phyloP scores from a whole-genome alignment of 2,888 invertebrate species.

The Gibbula magus region DNA sequence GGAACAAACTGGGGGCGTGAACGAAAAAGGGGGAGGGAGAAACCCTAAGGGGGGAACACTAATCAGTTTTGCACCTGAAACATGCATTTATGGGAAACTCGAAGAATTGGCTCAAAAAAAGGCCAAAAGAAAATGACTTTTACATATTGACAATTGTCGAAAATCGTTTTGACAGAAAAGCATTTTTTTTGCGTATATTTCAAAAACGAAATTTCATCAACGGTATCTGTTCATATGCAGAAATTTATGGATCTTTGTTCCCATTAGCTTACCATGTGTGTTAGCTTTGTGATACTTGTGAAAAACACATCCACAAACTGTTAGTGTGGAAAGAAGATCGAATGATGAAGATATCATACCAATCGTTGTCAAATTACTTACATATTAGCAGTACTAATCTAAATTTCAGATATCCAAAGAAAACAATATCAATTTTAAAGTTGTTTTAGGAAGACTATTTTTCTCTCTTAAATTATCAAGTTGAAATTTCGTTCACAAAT shows the following conservation, averaged over 20 bases:
- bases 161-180: constrained; percentile 15
- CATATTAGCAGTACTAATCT: not conserved
- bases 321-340: not conserved
- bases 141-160: constrained; percentile 14
- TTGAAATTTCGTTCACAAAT: no score
- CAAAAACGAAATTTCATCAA: not conserved
- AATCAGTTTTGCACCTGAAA: constrained; percentile 13
- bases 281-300: not conserved
- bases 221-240: not conserved
- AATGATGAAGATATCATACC: constrained; percentile 8
- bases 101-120: constrained; percentile 19
- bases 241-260: not conserved
- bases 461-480: no score
- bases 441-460: no score
- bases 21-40: not conserved
- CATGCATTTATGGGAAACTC: constrained; percentile 19
- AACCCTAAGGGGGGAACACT: not conserved
- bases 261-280: not conserved
- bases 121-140: not conserved
- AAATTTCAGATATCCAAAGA: not conserved
- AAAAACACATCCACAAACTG: not conserved
- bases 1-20: not conserved
- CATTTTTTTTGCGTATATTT: not conserved
- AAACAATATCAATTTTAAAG: no score
- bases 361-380: not conserved